Base-by-base conservation (phyloP, 2,113 vertebrate species). In the Egretta garzetta region DNA sequence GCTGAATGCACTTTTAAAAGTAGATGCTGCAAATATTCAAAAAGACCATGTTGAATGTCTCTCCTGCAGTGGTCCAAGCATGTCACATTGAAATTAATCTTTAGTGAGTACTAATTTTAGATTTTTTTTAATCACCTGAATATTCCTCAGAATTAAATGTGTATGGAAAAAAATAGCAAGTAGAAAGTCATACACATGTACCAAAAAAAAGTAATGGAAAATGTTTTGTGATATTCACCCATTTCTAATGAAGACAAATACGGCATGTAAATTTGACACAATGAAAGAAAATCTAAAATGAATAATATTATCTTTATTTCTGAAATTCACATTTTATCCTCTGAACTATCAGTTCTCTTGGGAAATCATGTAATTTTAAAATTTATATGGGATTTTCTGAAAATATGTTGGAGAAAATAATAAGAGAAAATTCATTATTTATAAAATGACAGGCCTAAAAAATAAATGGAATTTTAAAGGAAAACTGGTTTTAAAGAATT, bases 221-320 rank as follows among this genome's bases (percentile, higher is more conserved):
- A 35, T 27, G 4, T 45, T 35, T 86, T 74, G 8, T 41, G 15
- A 50, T 58, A 30, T 27, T 71, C 14, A 30, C 10, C 14, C 4
- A 20, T 53, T 16, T 49, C 19, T 73, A 58, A 18, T 19, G 37
- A 80, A 76, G 26, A 56, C 10, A 90, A 80, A 82, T 26, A 26
- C 10, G 59, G 6, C 5, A 41, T 0, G 1, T 22, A 73, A 58
- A 37, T 84, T 41, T 16, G 56, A 39, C 1, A 13, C 0, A 1
- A 24, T 28, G 16, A 90, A 82, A 71, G 14, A 24, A 37, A 87
- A 52, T 63, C 19, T 52, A 39, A 55, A 85, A 70, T 41, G 0
- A 56, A 45, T n/a, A 58, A 12, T 49, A 32, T 32, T 45, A 18
- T 27, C 2, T 63, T 81, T 43, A 60, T 45, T 49, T 85, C 28